A percentile compares a stretch with the other conserved stretches of the same genome.
Evolutionary conservation across 1,140 invertebrate genomes (phyloP).

Genomic region (Drosophila sp.): DNA sequence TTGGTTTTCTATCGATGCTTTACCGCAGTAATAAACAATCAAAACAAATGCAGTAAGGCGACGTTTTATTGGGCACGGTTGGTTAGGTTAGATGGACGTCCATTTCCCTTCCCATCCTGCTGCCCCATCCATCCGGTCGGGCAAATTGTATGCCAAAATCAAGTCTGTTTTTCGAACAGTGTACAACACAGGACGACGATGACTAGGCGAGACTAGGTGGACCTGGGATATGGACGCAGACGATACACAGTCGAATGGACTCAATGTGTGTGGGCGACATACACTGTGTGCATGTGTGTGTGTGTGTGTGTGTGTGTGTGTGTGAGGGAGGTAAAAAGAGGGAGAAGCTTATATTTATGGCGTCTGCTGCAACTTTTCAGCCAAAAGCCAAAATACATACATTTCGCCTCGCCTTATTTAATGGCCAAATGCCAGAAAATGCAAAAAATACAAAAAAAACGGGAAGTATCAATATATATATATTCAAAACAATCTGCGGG

Average conservation of each 20-base stretch:
- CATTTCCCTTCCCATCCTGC: slow-evolving; percentile 1
- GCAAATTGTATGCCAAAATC: slow-evolving; percentile 36
- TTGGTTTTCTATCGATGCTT: slow-evolving; percentile 21
- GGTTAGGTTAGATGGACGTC: slow-evolving; percentile 55
- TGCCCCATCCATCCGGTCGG: slow-evolving; percentile 24
- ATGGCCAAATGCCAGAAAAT: slow-evolving; percentile 67
- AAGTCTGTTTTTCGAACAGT: slow-evolving; percentile 14
- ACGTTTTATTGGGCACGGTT: slow-evolving; percentile 75
- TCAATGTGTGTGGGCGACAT: not conserved
- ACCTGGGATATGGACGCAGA: not conserved
- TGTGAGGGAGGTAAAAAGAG: not conserved
- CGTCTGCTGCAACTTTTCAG: slow-evolving; percentile 71
- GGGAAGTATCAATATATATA: not conserved
- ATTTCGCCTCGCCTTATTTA: slow-evolving; percentile 50
- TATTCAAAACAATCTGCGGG: slow-evolving; percentile 3
- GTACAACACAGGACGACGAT: slow-evolving; percentile 32
- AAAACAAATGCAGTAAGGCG: slow-evolving; percentile 74
- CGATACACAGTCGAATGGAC: not conserved
- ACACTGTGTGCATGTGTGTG: slow-evolving; percentile 34
- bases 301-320: slow-evolving; percentile 37
- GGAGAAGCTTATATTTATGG: slow-evolving; percentile 65
- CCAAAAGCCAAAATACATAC: slow-evolving; percentile 58
- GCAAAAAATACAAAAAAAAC: slow-evolving; percentile 45
- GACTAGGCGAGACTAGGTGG: slow-evolving; percentile 47
- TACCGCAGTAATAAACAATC: slow-evolving; percentile 81